Base-by-base conservation (phyloP, 2,888 invertebrate genomes). In the Lasioglossum zephyrum region DNA sequence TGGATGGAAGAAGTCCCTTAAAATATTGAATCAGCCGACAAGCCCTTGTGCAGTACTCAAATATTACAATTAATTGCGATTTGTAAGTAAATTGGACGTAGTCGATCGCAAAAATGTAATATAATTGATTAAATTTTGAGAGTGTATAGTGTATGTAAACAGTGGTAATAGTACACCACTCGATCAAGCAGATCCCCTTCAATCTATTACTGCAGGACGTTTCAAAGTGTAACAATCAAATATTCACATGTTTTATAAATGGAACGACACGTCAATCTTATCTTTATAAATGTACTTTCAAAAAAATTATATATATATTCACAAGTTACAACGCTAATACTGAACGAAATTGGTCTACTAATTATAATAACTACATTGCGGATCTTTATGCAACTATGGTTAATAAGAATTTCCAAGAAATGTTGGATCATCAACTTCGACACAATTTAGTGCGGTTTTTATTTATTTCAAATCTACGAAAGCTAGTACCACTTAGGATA, bases 51-150 rank as follows among this genome's bases (percentile, higher is more conserved):
- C 41, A 60, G 9, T 18, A 18, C 69, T 70, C 9, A 36, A 31
- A n/a, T 26, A 31, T 75, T 4, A 36, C 9, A n/a, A 5, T 49
- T 36, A n/a, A 77, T 66, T 18, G 49, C 18, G n/a, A 47, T 39
- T 36, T 76, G 47, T 18, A 63, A 26, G 75, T 41, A 16, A 63
- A 70, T n/a, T 70, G 39, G 18, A 41, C n/a, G 22, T 22, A 4
- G n/a, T n/a, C 39, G 41, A 13, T 70, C 22, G 41, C 3, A 11
- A 4, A 18, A 39, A 70, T 70, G 39, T 70, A 70, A 70, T 39
- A 4, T 70, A n/a, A 70, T 2, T 70, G 39, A 70, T 70, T 39
- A 70, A 70, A 70, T 39, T 70, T 41, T 70, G 11, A n/a, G n/a
- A 13, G 39, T 41, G 39, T 66, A 41, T n/a, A n/a, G 39, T 41